phyloP scores from a whole-genome alignment of 2,113 vertebrate genomes.

The Indri indri region DNA sequence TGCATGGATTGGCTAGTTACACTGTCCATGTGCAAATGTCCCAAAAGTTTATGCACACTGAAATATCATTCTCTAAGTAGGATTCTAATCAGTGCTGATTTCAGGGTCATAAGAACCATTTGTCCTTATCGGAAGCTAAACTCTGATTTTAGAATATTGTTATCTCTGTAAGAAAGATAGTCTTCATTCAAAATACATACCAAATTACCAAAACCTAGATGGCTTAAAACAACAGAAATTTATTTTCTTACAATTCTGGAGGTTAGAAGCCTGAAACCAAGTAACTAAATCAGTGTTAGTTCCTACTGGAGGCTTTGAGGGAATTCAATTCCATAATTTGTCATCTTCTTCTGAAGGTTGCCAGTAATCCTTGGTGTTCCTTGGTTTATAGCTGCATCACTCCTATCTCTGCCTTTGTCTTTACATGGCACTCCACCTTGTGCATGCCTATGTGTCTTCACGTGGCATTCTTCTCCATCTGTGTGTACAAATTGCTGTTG shows the following conservation, averaged over 20 bases:
- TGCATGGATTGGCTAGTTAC: not conserved
- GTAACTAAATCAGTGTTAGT: not conserved
- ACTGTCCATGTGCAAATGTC: not conserved
- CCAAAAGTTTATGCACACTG: not conserved
- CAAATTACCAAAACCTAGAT: not conserved
- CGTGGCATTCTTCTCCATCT: not conserved
- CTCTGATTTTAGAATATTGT: not conserved
- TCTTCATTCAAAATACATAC: not conserved
- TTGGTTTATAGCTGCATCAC: not conserved
- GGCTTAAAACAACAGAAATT: not conserved
- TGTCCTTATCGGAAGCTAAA: not conserved
- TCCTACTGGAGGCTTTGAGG: not conserved
- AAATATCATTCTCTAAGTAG: not conserved
- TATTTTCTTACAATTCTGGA: not conserved
- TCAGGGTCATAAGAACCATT: not conserved
- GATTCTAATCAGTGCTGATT: not conserved
- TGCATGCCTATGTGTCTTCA: not conserved
- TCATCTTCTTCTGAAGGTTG: not conserved
- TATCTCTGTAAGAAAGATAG: not conserved
- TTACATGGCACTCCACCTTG: not conserved
- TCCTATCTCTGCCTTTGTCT: not conserved
- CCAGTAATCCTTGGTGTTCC: not conserved
- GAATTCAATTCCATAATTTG: not conserved
- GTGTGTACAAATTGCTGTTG: not conserved
- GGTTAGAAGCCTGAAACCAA: not conserved